phyloP scores from a whole-genome alignment of 2,888 invertebrate genomes.

The Andrena camellia region DNA sequence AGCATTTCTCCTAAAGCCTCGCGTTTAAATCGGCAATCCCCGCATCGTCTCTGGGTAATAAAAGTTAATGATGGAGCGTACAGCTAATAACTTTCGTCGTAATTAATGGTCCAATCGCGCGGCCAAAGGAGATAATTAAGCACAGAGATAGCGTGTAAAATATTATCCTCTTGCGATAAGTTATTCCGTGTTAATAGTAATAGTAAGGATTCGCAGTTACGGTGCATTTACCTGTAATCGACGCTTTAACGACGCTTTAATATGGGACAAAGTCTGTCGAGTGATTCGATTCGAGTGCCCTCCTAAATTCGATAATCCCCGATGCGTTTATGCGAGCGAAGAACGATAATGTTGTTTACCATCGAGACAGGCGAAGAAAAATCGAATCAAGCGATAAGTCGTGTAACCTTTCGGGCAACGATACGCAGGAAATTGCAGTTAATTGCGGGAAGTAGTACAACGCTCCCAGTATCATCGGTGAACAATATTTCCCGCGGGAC shows the following conservation, averaged over 20 bases:
- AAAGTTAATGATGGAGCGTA: too few relatives aligned
- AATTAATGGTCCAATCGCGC: too few relatives aligned
- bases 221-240: slow-evolving; percentile 16
- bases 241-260: background rate
- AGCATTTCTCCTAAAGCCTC: too few relatives aligned
- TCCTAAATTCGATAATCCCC: background rate
- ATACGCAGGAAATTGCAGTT: background rate
- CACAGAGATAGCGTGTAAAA: too few relatives aligned
- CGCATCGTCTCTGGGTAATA: too few relatives aligned
- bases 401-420: background rate
- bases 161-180: background rate
- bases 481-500: background rate
- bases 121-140: background rate
- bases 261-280: background rate
- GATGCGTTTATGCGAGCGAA: background rate
- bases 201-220: background rate
- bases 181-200: slow-evolving; percentile 8
- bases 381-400: background rate
- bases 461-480: background rate
- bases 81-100: slow-evolving; percentile 3
- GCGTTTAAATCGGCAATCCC: too few relatives aligned
- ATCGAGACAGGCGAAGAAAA: background rate
- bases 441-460: background rate
- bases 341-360: background rate
- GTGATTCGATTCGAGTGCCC: slow-evolving; percentile 6